These are phyloP conservation scores for Eublepharis macularius DNA, from an alignment of 2,113 vertebrate genomes.

Conservation along the genomic window DNA sequence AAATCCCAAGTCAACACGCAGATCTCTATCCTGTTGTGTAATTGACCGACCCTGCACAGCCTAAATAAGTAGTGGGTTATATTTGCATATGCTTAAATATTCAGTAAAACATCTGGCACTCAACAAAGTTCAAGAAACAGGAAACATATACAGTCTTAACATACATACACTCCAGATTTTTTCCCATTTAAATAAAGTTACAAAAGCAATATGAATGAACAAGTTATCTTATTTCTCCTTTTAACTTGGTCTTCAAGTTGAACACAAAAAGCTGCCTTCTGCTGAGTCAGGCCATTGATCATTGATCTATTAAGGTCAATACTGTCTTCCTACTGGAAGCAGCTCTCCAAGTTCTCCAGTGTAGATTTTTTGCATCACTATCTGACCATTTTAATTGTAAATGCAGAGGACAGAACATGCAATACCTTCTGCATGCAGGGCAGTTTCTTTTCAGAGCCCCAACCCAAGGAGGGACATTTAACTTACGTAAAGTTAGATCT, in stretches of 20 bases:
- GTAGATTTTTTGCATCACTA: too few relatives aligned
- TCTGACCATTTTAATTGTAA: too few relatives aligned
- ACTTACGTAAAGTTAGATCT: too few relatives aligned
- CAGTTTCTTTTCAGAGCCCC: too few relatives aligned
- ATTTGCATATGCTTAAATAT: background rate
- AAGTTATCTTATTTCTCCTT: background rate
- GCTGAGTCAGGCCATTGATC: too few relatives aligned
- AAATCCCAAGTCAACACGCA: slow-evolving; percentile 95
- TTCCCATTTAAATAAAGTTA: background rate
- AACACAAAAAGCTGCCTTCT: too few relatives aligned
- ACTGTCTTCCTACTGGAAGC: too few relatives aligned
- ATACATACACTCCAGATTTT: background rate
- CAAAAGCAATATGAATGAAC: background rate
- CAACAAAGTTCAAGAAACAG: background rate
- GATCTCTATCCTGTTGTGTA: slow-evolving; percentile 90
- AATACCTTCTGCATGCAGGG: too few relatives aligned
- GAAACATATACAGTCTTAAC: background rate
- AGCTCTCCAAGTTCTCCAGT: too few relatives aligned
- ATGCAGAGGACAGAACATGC: too few relatives aligned
- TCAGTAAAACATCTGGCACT: background rate
- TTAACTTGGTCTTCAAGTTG: background rate
- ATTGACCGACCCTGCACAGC: slow-evolving; percentile 89
- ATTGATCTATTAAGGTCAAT: too few relatives aligned
- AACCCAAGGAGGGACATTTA: too few relatives aligned
- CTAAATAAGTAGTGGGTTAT: slow-evolving; percentile 67